Percentiles rank a stretch among this genome's conserved stretches.
Conservation (phyloP, 2,113 vertebrate genomes). For the Catharus fuscescens region DNA sequence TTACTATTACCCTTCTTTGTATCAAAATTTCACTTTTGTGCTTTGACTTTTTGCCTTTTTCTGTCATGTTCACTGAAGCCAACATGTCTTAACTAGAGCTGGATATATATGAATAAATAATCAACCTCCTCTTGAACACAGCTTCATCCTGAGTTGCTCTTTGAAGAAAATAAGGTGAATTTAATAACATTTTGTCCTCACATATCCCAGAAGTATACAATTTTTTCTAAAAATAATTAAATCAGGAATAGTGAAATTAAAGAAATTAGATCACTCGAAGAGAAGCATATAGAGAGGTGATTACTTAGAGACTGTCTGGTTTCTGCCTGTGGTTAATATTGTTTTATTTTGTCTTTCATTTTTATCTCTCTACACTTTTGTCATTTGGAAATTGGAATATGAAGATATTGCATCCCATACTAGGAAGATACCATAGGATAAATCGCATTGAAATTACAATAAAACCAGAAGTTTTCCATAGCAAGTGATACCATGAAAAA, state of each 20-base stretch:
- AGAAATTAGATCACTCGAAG: background rate
- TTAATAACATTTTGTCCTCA: background rate
- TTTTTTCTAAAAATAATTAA: background rate
- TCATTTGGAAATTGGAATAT: background rate
- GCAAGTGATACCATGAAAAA: background rate
- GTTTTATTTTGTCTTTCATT: background rate
- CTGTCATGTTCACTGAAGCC: background rate
- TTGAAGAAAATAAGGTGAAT: background rate
- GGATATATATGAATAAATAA: background rate
- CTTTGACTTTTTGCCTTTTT: background rate
- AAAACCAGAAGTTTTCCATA: background rate
- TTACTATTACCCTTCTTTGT: background rate
- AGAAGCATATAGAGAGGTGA: background rate
- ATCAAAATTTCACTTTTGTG: background rate
- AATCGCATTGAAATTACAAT: background rate
- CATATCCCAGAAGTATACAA: accelerated
- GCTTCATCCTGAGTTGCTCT: background rate
- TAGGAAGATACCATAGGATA: background rate
- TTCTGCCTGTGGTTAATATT: background rate
- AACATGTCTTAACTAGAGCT: background rate
- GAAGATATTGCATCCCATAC: background rate
- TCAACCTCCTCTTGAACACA: background rate
- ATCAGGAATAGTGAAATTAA: background rate
- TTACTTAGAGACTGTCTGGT: background rate
- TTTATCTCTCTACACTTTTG: background rate